phyloP scores from a whole-genome alignment of 2,888 invertebrate genomes.

The Xestia rhomboidea region DNA sequence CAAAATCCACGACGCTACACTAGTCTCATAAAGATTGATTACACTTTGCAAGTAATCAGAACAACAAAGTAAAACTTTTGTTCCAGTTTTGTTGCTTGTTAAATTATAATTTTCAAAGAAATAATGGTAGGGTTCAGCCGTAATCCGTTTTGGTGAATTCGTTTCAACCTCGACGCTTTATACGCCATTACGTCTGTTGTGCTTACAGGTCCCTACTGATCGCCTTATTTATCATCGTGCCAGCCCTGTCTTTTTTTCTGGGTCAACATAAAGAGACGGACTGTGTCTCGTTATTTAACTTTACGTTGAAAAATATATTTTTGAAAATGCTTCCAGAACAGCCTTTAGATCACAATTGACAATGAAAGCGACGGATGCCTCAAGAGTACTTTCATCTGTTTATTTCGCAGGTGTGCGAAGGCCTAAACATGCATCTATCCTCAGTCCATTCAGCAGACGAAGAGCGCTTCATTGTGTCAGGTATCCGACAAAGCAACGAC shows the following conservation, averaged over 20 bases:
- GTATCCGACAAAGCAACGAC: slow-evolving; percentile 92
- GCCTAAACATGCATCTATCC: slow-evolving; percentile 93
- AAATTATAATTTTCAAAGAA: slow-evolving; percentile 69
- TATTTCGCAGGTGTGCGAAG: slow-evolving; percentile 91
- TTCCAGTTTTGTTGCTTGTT: slow-evolving; percentile 60
- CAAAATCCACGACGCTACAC: slow-evolving; percentile 6
- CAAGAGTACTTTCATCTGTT: not conserved
- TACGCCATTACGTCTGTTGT: slow-evolving; percentile 47
- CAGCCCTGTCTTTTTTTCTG: slow-evolving; percentile 8
- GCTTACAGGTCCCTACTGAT: slow-evolving; percentile 26
- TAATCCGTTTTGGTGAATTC: slow-evolving; percentile 67
- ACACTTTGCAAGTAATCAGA: slow-evolving; percentile 54
- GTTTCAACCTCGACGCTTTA: slow-evolving; percentile 46
- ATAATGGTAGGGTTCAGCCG: slow-evolving; percentile 56
- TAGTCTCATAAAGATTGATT: slow-evolving; percentile 47
- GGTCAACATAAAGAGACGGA: slow-evolving; percentile 31
- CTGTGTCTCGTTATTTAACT: slow-evolving; percentile 13
- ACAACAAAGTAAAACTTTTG: slow-evolving; percentile 65
- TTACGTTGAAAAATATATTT: not conserved
- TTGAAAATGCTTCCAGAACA: not conserved
- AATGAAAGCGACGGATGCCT: not conserved
- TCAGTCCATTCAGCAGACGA: slow-evolving; percentile 93
- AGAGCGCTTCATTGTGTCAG: slow-evolving; percentile 92
- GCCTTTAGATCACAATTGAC: not conserved
- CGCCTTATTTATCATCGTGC: slow-evolving; percentile 33